Evolutionary conservation across 1,140 invertebrate genomes (phyloP).

Genomic region (Babylonia areolata): DNA sequence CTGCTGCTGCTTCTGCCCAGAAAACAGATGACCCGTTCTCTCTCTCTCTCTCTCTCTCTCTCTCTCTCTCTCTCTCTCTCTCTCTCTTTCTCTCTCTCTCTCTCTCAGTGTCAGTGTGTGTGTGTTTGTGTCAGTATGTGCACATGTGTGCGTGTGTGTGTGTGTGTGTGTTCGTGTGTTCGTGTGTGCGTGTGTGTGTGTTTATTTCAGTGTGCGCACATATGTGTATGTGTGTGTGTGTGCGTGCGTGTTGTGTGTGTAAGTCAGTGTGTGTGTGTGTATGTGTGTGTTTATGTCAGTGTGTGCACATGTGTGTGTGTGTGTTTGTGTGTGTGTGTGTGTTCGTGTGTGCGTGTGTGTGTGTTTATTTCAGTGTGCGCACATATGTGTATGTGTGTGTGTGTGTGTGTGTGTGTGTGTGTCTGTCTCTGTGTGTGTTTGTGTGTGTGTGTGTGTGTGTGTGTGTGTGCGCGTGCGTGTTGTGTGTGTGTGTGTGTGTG

Average conservation of each 20-base stretch:
- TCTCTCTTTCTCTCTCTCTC: too few species aligned
- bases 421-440: too few species aligned
- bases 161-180: neutral
- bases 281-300: neutral
- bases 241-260: neutral
- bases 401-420: neutral
- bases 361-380: too few species aligned
- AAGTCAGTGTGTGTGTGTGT: neutral
- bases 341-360: neutral
- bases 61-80: too few species aligned
- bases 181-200: neutral
- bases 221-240: neutral
- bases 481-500: too few species aligned
- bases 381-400: neutral
- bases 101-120: too few species aligned
- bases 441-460: too few species aligned
- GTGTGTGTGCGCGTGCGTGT: too few species aligned
- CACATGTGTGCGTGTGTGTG: neutral
- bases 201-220: neutral
- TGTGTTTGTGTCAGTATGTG: too few species aligned
- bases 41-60: too few species aligned
- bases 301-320: constrained; percentile 1
- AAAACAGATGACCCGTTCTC: too few species aligned
- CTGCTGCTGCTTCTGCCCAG: too few species aligned
- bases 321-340: constrained; percentile 2